Evolutionary conservation across 2,888 invertebrate species (phyloP).

Genomic region (Arge pagana): DNA sequence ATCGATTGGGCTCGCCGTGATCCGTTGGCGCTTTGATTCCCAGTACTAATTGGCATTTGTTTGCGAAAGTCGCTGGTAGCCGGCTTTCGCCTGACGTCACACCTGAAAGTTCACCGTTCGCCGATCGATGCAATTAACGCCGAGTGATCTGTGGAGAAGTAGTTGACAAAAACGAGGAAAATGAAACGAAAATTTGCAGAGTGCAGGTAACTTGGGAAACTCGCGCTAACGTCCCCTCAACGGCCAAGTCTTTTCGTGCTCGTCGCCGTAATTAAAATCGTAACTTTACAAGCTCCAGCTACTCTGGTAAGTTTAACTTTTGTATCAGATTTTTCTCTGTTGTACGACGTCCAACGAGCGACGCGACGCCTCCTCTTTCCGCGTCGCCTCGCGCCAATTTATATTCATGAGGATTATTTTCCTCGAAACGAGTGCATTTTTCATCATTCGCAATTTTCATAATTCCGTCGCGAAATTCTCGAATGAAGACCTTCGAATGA

Average conservation of each 20-base stretch:
- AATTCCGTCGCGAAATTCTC: neutral
- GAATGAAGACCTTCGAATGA: neutral
- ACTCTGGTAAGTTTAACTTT: slow-evolving; percentile 32
- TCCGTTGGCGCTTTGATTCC: slow-evolving; percentile 25
- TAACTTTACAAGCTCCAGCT: slow-evolving; percentile 24
- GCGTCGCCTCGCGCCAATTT: slow-evolving; percentile 33
- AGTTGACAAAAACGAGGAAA: neutral
- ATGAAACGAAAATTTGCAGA: neutral
- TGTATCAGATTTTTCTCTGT: slow-evolving; percentile 30
- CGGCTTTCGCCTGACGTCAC: neutral
- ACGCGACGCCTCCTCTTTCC: slow-evolving; percentile 6
- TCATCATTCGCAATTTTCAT: slow-evolving; percentile 20
- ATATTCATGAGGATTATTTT: slow-evolving; percentile 45
- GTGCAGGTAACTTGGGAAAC: slow-evolving; percentile 9
- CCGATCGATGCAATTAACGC: slow-evolving; percentile 18
- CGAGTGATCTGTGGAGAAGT: neutral
- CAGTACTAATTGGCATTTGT: slow-evolving; percentile 33
- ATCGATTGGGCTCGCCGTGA: too few relatives aligned
- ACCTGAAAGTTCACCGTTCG: slow-evolving; percentile 2
- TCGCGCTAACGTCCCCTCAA: slow-evolving; percentile 5
- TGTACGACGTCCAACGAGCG: slow-evolving; percentile 15
- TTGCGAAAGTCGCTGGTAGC: slow-evolving; percentile 17
- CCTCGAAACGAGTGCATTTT: slow-evolving; percentile 15
- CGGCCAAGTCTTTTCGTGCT: slow-evolving; percentile 5
- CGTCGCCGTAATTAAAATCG: slow-evolving; percentile 31